A percentile compares a stretch with the other conserved stretches of the same genome.
phyloP scores from a whole-genome alignment of 2,888 invertebrate genomes.

The Entomobrya proxima region DNA sequence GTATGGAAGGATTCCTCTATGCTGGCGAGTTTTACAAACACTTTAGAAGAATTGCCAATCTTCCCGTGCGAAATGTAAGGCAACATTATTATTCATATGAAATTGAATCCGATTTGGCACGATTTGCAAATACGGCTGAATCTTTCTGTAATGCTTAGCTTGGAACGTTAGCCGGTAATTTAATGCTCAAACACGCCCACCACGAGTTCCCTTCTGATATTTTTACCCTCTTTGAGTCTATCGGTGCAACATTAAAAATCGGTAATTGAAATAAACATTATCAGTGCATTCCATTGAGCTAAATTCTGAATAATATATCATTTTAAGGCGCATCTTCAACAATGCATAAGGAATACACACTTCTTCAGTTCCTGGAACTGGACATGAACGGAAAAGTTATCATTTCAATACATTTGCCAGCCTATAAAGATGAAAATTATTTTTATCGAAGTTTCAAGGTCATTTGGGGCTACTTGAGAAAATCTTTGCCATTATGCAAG shows the following conservation, averaged over 20 bases:
- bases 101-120: too few species aligned
- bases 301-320: neutral
- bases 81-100: constrained; percentile 12
- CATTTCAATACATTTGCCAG: constrained; percentile 80
- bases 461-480: neutral
- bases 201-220: constrained; percentile 85
- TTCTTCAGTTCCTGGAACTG: constrained; percentile 81
- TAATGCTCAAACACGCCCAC: constrained; percentile 83
- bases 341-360: constrained; percentile 51
- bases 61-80: constrained; percentile 85
- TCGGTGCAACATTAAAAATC: constrained; percentile 76
- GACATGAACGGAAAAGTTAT: constrained; percentile 84
- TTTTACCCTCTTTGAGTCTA: constrained; percentile 80
- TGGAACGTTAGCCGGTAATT: constrained; percentile 84
- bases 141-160: neutral
- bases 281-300: neutral
- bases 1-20: constrained; percentile 80
- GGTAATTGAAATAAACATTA: constrained; percentile 76
- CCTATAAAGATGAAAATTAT: constrained; percentile 79
- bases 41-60: constrained; percentile 83
- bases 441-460: constrained; percentile 82
- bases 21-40: constrained; percentile 81
- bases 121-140: too few species aligned
- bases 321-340: constrained; percentile 60
- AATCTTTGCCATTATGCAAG: too few species aligned